Percentiles rank a stretch among this genome's conserved stretches.
phyloP scores from a whole-genome alignment of 2,113 vertebrate species.

The Oxyura jamaicensis region DNA sequence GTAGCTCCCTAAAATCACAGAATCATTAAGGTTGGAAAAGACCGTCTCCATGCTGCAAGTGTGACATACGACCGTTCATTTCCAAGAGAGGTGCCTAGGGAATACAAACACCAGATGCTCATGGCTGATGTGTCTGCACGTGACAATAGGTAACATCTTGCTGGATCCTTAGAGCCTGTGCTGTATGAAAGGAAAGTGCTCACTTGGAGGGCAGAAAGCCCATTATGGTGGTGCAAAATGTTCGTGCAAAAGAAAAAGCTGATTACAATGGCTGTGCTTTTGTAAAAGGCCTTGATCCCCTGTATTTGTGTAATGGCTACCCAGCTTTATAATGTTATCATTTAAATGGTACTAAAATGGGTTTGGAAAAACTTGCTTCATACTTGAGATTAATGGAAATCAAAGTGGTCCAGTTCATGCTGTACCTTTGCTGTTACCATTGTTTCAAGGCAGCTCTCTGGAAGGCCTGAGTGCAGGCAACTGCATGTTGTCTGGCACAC shows the following conservation, averaged over 20 bases:
- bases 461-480: neutral
- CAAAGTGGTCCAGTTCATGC: neutral
- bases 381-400: slow-evolving; percentile 29
- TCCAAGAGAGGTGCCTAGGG: neutral
- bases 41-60: neutral
- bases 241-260: neutral
- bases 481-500: neutral
- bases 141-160: neutral
- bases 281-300: neutral
- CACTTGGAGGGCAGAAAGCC: neutral
- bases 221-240: neutral
- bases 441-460: slow-evolving; percentile 27
- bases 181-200: neutral
- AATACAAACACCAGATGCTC: neutral
- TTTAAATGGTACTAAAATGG: neutral
- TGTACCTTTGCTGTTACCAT: slow-evolving; percentile 40
- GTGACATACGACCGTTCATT: neutral
- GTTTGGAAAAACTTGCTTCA: neutral
- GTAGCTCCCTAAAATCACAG: neutral
- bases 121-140: neutral
- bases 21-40: too few species aligned
- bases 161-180: neutral
- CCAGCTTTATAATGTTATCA: neutral
- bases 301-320: neutral
- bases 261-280: neutral